Base-by-base conservation (phyloP, 2,113 vertebrate genomes). In the Oenanthe oenanthe region DNA sequence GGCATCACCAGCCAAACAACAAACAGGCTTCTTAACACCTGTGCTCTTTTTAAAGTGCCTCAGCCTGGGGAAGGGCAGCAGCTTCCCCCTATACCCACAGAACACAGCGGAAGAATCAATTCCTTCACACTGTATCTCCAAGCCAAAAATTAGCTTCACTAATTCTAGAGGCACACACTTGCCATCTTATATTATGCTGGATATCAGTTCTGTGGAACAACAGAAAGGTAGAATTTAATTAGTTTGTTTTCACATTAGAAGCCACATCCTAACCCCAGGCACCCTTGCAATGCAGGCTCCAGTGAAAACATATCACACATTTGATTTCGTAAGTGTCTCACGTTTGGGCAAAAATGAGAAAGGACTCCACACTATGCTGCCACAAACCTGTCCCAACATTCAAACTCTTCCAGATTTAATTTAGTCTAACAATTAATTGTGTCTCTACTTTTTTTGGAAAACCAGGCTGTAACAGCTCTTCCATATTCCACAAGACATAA, bases 101-200 rank as follows among this genome's bases (percentile, higher is more conserved):
- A 16, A 67, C 2, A 48, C 21, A 58, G 13, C 0, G 0, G 17
- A 56, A 86, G 34, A 38, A 48, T 80, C 0, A 0, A 3, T 81
- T 95, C 87, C 57, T 87, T 89, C 66, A 72, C 31, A 12, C 3
- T 31, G 4, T 47, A 58, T n/a, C 21, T 78, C 48, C 17, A 29
- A 75, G 45, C 10, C 26, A 79, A 75, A 91, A 78, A 67, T 38
- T 40, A 72, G 40, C 24, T 28, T 54, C 12, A 29, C 24, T 79
- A 38, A 20, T 63, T 88, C 22, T 60, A 63, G 36, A 81, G 36
- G 68, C 88, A 60, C 5, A 17, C 0, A 0, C 11, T 47, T 77
- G 34, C 24, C 50, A 57, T 26, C 25, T 51, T 13, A 11, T 20
- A 4, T 25, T 86, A 32, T 57, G 18, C 32, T 53, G 20, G 15